These are phyloP conservation scores for Orchesella cincta DNA, from an alignment of 1,140 invertebrate genomes.

Conservation along the genomic window DNA sequence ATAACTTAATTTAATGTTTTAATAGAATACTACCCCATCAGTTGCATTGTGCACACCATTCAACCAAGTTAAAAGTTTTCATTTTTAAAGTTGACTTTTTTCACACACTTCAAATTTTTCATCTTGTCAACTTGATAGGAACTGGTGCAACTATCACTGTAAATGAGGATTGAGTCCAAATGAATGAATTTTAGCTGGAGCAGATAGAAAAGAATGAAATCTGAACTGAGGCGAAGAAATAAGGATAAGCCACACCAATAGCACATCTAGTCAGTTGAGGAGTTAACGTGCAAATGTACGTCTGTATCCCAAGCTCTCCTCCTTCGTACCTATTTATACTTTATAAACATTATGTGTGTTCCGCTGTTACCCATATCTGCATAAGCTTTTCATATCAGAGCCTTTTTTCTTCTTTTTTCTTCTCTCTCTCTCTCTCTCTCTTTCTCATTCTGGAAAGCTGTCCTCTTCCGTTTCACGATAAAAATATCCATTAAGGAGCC, in stretches of 20 bases:
- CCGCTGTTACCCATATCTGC: background rate
- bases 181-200: background rate
- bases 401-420: background rate
- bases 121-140: too few relatives aligned
- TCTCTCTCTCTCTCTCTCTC: background rate
- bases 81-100: too few relatives aligned
- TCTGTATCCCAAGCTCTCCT: too few relatives aligned
- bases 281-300: background rate
- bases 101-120: too few relatives aligned
- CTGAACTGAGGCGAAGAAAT: background rate
- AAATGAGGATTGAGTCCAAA: too few relatives aligned
- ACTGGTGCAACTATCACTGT: too few relatives aligned
- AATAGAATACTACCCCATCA: too few relatives aligned
- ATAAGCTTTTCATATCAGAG: background rate
- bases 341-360: background rate
- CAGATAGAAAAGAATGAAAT: background rate
- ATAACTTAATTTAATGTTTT: too few relatives aligned
- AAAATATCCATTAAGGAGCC: conserved; percentile 27
- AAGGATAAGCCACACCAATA: background rate
- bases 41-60: too few relatives aligned
- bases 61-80: too few relatives aligned
- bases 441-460: background rate
- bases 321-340: background rate
- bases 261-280: background rate
- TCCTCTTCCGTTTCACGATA: conserved; percentile 24